Base-by-base conservation (phyloP, 2,113 vertebrate species). In the Ardeotis arabs region DNA sequence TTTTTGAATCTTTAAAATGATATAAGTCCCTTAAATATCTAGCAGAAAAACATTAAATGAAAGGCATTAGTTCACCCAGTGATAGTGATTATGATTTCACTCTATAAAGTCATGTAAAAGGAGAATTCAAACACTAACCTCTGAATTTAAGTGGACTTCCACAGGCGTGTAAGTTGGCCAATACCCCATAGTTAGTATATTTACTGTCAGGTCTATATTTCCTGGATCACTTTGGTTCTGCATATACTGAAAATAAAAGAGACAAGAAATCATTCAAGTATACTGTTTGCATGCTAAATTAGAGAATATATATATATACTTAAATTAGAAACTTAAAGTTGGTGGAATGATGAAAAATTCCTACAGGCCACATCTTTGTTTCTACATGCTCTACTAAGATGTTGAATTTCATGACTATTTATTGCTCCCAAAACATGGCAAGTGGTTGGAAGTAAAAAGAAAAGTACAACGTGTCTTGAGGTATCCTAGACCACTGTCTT, bases 101-200 rank as follows among this genome's bases (percentile, higher is more conserved):
- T 82, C 35, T 12, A 13, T 45, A 31, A 78, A 75, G n/a, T 31
- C 35, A 58, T 72, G 84, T 80, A 76, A 27, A 63, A 96, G 39
- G 63, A 75, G 15, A 87, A 70, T 39, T 78, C 6, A 66, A 87
- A 74, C 31, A 66, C 98, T 66, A 94, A 98, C 98, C 97, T 98
- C 98, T 49, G 98, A 96, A 66, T 98, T 98, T 62, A 99, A 92
- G 69, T 98, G 98, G 35, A 98, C 98, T 72, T 99, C 98, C 98
- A 98, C 96, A 37, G 98, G 98, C 10, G 97, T 98, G 1, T 98
- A 99, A 3, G 98, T 98, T 28, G 98, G 98, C 98, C 98, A 99
- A 50, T 99, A 98, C 11, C 98, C 98, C 98, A 99, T 99, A 18
- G 98, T 99, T 49, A 99, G 97, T 79, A 99, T 98, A 90, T 98